Evolutionary conservation across 2,888 invertebrate species (phyloP), one percentile per base, ranked within the genome.

Genomic region (Dendrolimus pini): DNA sequence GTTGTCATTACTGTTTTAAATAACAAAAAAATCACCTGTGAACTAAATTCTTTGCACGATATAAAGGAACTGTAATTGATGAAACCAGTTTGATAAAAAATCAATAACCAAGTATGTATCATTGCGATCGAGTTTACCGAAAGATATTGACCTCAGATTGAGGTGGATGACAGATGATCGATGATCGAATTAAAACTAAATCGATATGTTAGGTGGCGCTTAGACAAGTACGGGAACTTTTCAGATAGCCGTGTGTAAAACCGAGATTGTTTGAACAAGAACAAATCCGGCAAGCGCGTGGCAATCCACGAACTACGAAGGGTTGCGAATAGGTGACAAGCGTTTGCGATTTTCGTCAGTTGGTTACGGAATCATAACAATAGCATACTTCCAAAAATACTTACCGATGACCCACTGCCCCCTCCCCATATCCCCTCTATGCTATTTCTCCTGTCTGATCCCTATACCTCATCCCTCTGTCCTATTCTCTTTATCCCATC

Each of bases 161-260:
- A 82, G 80, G 78, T 82, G 80, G 86, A 81, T 78, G 82, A 75
- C 81, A 77, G 82, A 84, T 88, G 88, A 88, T 86, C 75, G 85
- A 89, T 88, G 80, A 74, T 74, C 71, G 75, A 78, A 82, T 80
- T 78, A 80, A 77, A 77, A 65, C 70, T 73, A 82, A 82, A 83
- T 80, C 80, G 80, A 82, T 79, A 78, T 72, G 78, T 82, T 77
- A 77, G 74, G 73, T 81, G 83, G 84, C 85, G 83, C 83, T 79
- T 73, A 67, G 67, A 73, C 75, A 71, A 74, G 76, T 74, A 72
- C 71, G 72, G 13, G 18, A n/a, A 7, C 12, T 13, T 41, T 1
- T 1, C 7, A 55, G 47, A 13, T 55, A 55, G 14, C 10, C 47
- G 6, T 7, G 9, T 55, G 2, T 14, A 10, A 30, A 30, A 30